Evolutionary conservation across 2,888 invertebrate species (phyloP).

Genomic region (Acronicta leporina): DNA sequence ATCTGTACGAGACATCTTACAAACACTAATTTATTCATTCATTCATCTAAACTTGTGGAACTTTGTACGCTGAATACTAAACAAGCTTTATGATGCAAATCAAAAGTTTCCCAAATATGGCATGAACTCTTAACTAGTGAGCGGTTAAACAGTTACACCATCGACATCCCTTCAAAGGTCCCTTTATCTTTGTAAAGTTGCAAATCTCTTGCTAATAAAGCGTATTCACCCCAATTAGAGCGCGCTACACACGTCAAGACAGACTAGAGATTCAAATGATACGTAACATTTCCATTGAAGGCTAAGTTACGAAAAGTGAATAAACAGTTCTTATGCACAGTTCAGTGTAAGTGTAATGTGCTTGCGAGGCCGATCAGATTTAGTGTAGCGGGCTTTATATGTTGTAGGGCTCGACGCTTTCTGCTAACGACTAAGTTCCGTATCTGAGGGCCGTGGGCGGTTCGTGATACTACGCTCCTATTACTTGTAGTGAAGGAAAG

Average conservation of each 20-base stretch:
- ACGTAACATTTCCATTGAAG: constrained; percentile 26
- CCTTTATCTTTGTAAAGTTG: constrained; percentile 72
- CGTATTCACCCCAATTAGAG: constrained; percentile 74
- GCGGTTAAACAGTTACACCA: constrained; percentile 70
- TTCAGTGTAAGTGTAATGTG: constrained; percentile 22
- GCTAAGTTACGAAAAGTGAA: not conserved
- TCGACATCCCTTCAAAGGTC: constrained; percentile 71
- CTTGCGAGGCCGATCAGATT: constrained; percentile 2
- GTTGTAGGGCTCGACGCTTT: constrained; percentile 49
- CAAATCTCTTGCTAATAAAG: constrained; percentile 73
- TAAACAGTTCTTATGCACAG: not conserved
- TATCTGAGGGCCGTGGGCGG: constrained; percentile 65
- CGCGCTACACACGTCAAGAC: constrained; percentile 31
- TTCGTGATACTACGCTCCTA: constrained; percentile 46
- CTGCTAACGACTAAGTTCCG: constrained; percentile 68
- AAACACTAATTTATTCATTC: constrained; percentile 53
- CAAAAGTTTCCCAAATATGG: constrained; percentile 58
- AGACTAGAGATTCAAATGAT: constrained; percentile 3
- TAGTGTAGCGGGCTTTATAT: constrained; percentile 27
- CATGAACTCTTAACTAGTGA: constrained; percentile 67
- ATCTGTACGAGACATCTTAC: constrained; percentile 28
- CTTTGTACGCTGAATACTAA: constrained; percentile 50
- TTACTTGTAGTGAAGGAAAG: constrained; percentile 4
- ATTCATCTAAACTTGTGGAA: constrained; percentile 54
- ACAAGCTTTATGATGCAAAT: constrained; percentile 62